Evolutionary conservation across 30 jellyfish, hydroid and myxozoan species (phyloP).

Genomic region (Cassiopea andromeda): DNA sequence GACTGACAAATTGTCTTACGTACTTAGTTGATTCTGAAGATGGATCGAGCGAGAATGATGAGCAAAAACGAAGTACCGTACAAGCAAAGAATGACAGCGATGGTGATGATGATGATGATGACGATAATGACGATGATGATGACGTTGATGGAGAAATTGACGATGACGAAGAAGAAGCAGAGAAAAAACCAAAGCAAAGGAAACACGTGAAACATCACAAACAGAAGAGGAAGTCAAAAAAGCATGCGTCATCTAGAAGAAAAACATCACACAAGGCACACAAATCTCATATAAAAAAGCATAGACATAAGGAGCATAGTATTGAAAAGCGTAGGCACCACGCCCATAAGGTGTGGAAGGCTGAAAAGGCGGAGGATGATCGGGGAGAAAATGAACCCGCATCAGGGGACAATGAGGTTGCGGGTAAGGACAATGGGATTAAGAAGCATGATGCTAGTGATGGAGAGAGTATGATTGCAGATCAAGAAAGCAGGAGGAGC

Average conservation of each 20-base stretch:
- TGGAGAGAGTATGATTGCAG: neutral
- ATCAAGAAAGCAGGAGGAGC: neutral
- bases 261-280: constrained; percentile 4
- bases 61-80: constrained; percentile 43
- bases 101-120: constrained; percentile 46
- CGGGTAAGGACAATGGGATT: neutral
- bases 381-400: constrained; percentile 33
- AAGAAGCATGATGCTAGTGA: neutral
- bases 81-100: constrained; percentile 35
- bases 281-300: constrained; percentile 10
- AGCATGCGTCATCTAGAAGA: neutral
- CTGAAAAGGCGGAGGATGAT: neutral
- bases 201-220: constrained; percentile 1
- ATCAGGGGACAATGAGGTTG: constrained; percentile 8
- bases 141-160: constrained; percentile 33
- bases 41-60: constrained; percentile 43
- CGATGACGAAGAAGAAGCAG: constrained; percentile 17
- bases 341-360: neutral
- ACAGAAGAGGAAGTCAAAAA: constrained; percentile 1
- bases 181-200: constrained; percentile 31
- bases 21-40: constrained; percentile 10
- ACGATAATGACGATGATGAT: constrained; percentile 36
- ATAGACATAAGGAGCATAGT: constrained; percentile 19
- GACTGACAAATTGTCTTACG: neutral
- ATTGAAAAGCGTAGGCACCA: neutral